phyloP scores from a whole-genome alignment of 2,113 vertebrate species.

The Arizona elegans region DNA sequence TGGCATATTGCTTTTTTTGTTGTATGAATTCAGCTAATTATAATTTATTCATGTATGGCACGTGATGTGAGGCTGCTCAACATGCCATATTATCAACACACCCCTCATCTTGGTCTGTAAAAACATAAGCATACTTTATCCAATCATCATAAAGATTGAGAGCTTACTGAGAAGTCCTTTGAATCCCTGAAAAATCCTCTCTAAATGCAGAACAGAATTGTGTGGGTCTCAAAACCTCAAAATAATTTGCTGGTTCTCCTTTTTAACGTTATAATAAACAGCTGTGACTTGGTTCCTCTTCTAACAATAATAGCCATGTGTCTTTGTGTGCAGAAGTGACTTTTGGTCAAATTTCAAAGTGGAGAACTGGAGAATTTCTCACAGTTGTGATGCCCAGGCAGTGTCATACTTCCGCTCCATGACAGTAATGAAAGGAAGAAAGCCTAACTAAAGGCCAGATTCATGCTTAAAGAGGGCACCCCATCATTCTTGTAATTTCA shows the following conservation, averaged over 20 bases:
- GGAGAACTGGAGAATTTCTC: neutral
- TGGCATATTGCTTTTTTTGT: neutral
- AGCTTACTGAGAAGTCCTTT: neutral
- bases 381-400: neutral
- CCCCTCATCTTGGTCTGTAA: neutral
- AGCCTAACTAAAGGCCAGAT: neutral
- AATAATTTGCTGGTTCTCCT: neutral
- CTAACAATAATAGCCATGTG: neutral
- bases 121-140: neutral
- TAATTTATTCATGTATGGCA: neutral
- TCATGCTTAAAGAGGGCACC: neutral
- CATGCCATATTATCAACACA: neutral
- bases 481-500: neutral
- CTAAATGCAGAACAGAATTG: neutral
- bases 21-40: neutral
- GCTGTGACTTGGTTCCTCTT: slow-evolving; percentile 6
- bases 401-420: neutral
- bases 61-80: neutral
- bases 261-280: neutral
- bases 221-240: neutral
- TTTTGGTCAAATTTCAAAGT: slow-evolving; percentile 1
- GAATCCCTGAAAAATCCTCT: neutral
- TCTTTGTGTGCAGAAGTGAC: neutral
- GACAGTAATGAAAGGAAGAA: neutral
- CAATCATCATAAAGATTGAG: neutral